These are phyloP conservation scores for Nibea albiflora DNA, from an alignment of 2,113 vertebrate genomes.

Conservation along the genomic window DNA sequence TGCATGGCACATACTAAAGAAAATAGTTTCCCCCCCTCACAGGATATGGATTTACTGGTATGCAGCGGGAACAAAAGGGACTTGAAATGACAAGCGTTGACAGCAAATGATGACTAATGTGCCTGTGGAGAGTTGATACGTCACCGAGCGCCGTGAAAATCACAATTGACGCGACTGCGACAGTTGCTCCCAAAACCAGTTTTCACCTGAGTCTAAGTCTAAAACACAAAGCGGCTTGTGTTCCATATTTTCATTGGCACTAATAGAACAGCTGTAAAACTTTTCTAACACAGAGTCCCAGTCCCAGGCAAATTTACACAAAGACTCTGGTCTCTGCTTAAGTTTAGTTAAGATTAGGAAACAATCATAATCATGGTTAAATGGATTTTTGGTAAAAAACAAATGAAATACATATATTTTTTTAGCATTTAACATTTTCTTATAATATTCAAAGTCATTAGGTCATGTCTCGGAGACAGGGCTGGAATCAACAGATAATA, in stretches of 20 bases:
- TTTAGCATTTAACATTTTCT: no score
- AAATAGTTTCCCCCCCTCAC: neutral
- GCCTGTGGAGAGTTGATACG: conserved; percentile 46
- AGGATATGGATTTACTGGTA: conserved; percentile 33
- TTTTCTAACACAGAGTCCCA: neutral
- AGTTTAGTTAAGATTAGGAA: no score
- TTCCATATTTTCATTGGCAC: neutral
- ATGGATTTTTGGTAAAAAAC: no score
- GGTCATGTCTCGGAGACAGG: no score
- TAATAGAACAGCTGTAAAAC: neutral
- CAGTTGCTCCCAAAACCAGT: conserved; percentile 21
- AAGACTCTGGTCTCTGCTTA: no score
- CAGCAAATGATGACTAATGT: conserved; percentile 67
- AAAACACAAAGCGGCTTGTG: neutral
- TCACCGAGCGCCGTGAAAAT: conserved; percentile 43
- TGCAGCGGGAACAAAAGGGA: conserved; percentile 37
- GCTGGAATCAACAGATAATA: no score
- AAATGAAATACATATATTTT: no score
- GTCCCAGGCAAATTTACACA: no score
- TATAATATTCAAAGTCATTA: no score
- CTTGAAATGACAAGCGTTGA: conserved; percentile 68
- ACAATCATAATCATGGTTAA: no score
- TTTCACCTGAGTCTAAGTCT: no score
- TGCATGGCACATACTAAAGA: conserved; percentile 18
- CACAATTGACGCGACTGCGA: conserved; percentile 39